These are phyloP conservation scores for Liparis tanakae DNA, from an alignment of 2,797 vertebrate species.

Conservation along the genomic window DNA sequence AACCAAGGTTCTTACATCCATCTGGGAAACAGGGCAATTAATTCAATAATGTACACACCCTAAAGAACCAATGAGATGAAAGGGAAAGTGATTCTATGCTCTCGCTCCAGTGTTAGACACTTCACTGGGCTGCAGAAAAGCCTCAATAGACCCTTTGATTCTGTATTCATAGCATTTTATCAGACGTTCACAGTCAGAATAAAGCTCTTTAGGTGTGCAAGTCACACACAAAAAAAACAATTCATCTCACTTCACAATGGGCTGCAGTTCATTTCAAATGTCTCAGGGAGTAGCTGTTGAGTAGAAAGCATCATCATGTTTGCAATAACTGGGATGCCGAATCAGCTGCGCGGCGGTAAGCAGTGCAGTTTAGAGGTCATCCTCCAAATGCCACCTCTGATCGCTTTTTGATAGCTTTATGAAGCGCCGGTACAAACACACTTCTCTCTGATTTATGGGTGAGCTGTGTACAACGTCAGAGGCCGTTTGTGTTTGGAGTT, in stretches of 20 bases:
- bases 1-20: not conserved
- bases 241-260: slow-evolving; percentile 52
- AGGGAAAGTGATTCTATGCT: slow-evolving; percentile 31
- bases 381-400: slow-evolving; percentile 64
- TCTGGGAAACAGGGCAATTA: not conserved
- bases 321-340: slow-evolving; percentile 58
- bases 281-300: slow-evolving; percentile 63
- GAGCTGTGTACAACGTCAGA: slow-evolving; percentile 30
- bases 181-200: slow-evolving; percentile 49
- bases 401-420: slow-evolving; percentile 53
- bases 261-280: slow-evolving; percentile 48
- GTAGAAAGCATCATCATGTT: slow-evolving; percentile 57
- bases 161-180: slow-evolving; percentile 41
- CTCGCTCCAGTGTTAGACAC: slow-evolving; percentile 18
- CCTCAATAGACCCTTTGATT: slow-evolving; percentile 44
- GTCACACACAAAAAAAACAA: slow-evolving; percentile 33
- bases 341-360: slow-evolving; percentile 46
- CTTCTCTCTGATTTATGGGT: slow-evolving; percentile 53
- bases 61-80: not conserved
- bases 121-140: slow-evolving; percentile 34
- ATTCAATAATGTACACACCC: not conserved
- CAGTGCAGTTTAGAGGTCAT: slow-evolving; percentile 62
- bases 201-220: slow-evolving; percentile 45
- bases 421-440: slow-evolving; percentile 34
- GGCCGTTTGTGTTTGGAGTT: slow-evolving; percentile 26